A percentile compares a stretch with the other conserved stretches of the same genome.
phyloP scores from a whole-genome alignment of 2,797 vertebrate species.

The Mormyrus hasselquistii region DNA sequence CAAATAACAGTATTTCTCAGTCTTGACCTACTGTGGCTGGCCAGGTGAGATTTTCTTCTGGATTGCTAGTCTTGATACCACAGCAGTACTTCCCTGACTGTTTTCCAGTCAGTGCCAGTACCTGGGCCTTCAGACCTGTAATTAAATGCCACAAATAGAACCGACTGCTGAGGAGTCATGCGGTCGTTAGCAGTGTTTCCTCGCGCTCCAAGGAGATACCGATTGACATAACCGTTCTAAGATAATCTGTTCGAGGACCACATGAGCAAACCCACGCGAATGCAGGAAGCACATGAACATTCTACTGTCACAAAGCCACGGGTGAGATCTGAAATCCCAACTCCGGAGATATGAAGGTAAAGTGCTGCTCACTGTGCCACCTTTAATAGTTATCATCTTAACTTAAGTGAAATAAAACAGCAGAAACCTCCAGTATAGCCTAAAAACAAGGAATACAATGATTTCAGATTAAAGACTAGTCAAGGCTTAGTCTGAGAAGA shows the following conservation, averaged over 20 bases:
- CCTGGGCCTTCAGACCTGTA: neutral
- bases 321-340: neutral
- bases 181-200: neutral
- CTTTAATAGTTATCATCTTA: neutral
- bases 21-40: neutral
- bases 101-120: neutral
- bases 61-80: neutral
- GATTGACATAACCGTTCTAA: neutral
- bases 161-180: neutral
- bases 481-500: neutral
- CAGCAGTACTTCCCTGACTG: neutral
- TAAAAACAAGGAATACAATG: neutral
- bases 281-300: neutral
- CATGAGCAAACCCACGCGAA: neutral
- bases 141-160: neutral
- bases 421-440: neutral
- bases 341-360: neutral
- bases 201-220: neutral
- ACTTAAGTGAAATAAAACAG: neutral
- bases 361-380: neutral
- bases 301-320: neutral
- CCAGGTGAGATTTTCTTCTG: neutral
- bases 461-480: neutral
- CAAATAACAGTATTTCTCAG: neutral
- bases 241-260: neutral